Conservation (phyloP, 2,797 vertebrate genomes). For the Lithobates pipiens region DNA sequence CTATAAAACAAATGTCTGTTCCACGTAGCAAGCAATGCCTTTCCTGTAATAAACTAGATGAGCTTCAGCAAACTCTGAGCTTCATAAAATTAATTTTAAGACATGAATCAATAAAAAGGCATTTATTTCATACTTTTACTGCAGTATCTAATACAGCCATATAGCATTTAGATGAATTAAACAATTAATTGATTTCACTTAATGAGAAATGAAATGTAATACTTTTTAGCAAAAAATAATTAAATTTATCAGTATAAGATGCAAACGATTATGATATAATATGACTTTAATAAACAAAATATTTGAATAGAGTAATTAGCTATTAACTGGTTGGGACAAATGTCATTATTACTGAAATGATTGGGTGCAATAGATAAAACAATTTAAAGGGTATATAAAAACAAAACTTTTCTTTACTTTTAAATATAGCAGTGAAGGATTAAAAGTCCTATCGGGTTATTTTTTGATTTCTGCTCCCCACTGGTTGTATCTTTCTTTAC, state of each 20-base stretch:
- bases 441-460: no score
- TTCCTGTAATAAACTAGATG: background rate
- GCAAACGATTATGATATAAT: background rate
- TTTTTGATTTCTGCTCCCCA: no score
- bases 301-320: slow-evolving; percentile 15
- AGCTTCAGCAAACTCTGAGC: background rate
- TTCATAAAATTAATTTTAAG: background rate
- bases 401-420: no score
- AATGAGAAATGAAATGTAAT: slow-evolving; percentile 43
- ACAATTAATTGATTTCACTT: slow-evolving; percentile 32
- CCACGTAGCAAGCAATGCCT: background rate
- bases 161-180: slow-evolving; percentile 18
- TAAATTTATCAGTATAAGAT: slow-evolving; percentile 21
- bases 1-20: background rate
- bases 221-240: slow-evolving; percentile 9
- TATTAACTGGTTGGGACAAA: slow-evolving; percentile 7
- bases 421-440: no score
- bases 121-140: background rate
- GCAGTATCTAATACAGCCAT: background rate
- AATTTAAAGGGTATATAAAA: no score
- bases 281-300: background rate
- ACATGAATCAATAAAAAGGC: background rate
- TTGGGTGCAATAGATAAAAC: background rate
- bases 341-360: slow-evolving; percentile 4
- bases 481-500: no score